A percentile compares a stretch with the other conserved stretches of the same genome.
These are phyloP conservation scores for Lithobates sylvaticus DNA, from an alignment of 2,797 vertebrate species.

Conservation along the genomic window DNA sequence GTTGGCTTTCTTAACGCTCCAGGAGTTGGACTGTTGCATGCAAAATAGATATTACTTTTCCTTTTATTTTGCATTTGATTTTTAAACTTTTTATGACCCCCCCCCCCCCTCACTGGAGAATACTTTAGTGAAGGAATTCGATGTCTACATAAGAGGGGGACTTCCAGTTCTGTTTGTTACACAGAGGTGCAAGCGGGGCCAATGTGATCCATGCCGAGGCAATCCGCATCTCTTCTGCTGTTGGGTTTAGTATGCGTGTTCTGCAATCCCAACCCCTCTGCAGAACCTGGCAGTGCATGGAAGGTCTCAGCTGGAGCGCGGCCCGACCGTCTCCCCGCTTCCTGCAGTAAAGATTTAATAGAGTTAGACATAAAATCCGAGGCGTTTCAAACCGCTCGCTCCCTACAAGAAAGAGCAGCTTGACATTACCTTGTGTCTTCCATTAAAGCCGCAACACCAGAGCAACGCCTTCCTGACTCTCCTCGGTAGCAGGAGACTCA, in stretches of 20 bases:
- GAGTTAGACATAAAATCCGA: conserved; percentile 66
- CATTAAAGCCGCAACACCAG: conserved; percentile 55
- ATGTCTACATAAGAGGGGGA: too few species aligned
- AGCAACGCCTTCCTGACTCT: neutral
- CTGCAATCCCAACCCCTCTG: conserved; percentile 54
- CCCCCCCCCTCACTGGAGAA: too few species aligned
- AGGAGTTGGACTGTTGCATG: too few species aligned
- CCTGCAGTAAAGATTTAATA: conserved; percentile 63
- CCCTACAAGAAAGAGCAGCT: conserved; percentile 61
- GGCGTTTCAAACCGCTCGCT: conserved; percentile 67
- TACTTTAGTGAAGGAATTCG: too few species aligned
- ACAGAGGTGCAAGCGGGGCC: too few species aligned
- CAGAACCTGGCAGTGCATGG: conserved; percentile 60
- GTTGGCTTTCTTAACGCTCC: too few species aligned
- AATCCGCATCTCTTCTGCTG: conserved; percentile 7
- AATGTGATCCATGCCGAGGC: neutral
- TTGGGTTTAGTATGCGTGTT: conserved; percentile 53
- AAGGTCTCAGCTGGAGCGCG: conserved; percentile 59
- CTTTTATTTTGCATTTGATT: too few species aligned
- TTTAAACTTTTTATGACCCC: too few species aligned
- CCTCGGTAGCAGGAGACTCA: neutral
- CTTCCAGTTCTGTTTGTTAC: too few species aligned
- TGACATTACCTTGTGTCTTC: conserved; percentile 67
- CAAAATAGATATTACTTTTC: too few species aligned
- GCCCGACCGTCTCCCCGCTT: conserved; percentile 16